Percentiles rank a stretch among this genome's conserved stretches.
Conservation (phyloP, 2,113 vertebrate genomes). For the Eptesicus fuscus region DNA sequence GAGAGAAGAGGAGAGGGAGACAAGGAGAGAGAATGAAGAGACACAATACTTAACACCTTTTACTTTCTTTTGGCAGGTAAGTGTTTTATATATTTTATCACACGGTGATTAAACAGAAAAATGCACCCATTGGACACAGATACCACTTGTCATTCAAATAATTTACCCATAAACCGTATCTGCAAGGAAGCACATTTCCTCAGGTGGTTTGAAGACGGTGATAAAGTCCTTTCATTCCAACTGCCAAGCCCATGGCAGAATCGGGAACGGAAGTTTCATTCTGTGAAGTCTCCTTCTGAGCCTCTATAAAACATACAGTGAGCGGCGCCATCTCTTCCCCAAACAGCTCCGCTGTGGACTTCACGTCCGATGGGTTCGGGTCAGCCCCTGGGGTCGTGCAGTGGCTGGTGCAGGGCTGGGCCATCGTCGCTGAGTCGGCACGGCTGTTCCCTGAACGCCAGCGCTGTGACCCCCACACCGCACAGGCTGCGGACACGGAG, state of each 20-base stretch:
- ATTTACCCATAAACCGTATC: not conserved
- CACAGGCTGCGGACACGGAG: conserved; percentile 81
- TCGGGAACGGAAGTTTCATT: not conserved
- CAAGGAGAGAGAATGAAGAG: not conserved
- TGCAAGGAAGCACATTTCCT: not conserved
- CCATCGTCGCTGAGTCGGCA: conserved; percentile 64
- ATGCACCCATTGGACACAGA: not conserved
- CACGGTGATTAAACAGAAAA: not conserved
- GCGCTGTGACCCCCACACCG: conserved; percentile 77
- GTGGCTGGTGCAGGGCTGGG: conserved; percentile 56
- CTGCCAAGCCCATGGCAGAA: not conserved
- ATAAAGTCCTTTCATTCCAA: not conserved
- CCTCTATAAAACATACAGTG: not conserved
- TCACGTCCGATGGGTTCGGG: not conserved
- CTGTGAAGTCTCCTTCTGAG: not conserved
- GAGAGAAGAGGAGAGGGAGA: too few species aligned
- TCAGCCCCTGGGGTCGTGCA: not conserved
- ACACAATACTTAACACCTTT: not conserved
- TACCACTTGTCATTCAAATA: not conserved
- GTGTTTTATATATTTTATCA: not conserved
- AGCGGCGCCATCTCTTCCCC: not conserved
- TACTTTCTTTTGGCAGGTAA: not conserved
- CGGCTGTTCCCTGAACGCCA: conserved; percentile 60
- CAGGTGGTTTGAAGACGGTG: not conserved
- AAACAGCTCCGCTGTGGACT: not conserved